Percentiles rank a stretch among this genome's conserved stretches.
These are phyloP conservation scores for Escarpia spicata DNA, from an alignment of 2,888 invertebrate genomes.

Conservation along the genomic window DNA sequence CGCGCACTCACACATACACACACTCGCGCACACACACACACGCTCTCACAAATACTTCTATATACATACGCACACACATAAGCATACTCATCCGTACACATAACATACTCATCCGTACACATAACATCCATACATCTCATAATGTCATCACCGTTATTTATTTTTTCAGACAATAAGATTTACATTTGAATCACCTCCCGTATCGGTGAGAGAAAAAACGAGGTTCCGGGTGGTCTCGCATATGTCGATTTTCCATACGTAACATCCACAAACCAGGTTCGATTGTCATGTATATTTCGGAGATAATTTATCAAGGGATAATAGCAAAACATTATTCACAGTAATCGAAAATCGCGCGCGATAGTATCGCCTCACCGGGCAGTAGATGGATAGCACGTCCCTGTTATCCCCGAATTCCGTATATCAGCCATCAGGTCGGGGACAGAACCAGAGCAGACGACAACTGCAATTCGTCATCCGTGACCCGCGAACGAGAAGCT, in stretches of 20 bases:
- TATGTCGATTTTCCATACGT: not conserved
- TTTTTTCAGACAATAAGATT: not conserved
- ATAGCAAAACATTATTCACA: not conserved
- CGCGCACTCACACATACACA: no score
- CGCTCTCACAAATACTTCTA: no score
- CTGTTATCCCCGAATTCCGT: not conserved
- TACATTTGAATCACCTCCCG: not conserved
- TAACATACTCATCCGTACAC: no score
- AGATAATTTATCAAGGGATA: not conserved
- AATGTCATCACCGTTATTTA: no score
- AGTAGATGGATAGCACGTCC: not conserved
- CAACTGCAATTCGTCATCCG: not conserved
- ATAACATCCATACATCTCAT: no score
- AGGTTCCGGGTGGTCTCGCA: not conserved
- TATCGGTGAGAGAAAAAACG: not conserved
- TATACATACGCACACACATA: no score
- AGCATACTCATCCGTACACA: no score
- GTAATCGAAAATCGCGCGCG: conserved; percentile 4
- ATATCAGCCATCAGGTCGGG: not conserved
- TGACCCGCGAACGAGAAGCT: conserved; percentile 8
- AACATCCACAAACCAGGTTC: not conserved
- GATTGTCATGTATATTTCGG: not conserved
- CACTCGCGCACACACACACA: no score
- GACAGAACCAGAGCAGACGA: not conserved
- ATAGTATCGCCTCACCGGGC: not conserved